Conservation (phyloP, 2,113 vertebrate genomes). For the Phalacrocorax aristotelis region DNA sequence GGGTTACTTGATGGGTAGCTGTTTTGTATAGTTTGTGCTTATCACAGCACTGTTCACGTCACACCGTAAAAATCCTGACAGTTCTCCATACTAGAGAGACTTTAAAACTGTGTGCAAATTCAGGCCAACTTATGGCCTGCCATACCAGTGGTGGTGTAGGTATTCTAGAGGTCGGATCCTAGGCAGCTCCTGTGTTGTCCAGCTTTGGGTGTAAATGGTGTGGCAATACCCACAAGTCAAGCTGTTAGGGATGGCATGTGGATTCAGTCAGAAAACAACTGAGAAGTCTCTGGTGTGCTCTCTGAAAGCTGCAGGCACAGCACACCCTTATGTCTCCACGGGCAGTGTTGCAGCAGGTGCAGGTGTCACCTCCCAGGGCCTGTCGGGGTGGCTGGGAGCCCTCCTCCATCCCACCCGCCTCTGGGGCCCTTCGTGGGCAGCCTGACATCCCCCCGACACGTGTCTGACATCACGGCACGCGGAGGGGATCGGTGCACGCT, state of each 20-base stretch:
- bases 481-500: background rate
- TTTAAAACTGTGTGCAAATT: background rate
- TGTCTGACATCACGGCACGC: rapidly evolving
- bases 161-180: background rate
- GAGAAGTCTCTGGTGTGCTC: background rate
- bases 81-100: background rate
- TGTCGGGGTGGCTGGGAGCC: too few species aligned
- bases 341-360: background rate
- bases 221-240: background rate
- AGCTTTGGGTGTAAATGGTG: background rate
- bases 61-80: background rate
- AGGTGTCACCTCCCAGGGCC: background rate
- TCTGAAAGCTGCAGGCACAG: background rate
- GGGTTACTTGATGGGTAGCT: background rate
- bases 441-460: background rate
- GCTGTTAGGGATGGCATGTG: background rate
- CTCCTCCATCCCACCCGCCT: background rate
- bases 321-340: rapidly evolving
- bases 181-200: background rate
- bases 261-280: background rate
- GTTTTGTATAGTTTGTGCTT: background rate
- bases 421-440: background rate
- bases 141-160: background rate
- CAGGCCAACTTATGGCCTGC: background rate
- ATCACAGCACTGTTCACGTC: background rate